Base-by-base conservation (phyloP, 2,888 invertebrate genomes). In the Nineta flava region DNA sequence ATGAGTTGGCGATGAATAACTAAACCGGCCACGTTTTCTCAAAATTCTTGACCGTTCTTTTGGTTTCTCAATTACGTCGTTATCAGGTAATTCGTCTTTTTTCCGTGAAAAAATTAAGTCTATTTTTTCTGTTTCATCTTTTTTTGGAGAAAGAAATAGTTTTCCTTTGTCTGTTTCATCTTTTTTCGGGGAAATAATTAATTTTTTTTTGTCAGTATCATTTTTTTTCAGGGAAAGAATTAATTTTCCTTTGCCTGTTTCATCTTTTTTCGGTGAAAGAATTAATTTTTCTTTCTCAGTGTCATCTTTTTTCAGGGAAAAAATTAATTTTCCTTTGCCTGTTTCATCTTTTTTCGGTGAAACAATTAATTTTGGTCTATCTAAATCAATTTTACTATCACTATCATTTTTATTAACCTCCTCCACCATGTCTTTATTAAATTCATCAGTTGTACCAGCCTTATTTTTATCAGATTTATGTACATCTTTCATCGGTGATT, bases 321-420 rank as follows among this genome's bases (percentile, higher is more conserved):
- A 48, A 44, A 42, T 53, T 47, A 49, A 13, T 48, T 49, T 53
- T 49, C 7, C 44, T 48, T 49, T 53, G 47, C 7, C 44, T 50
- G 12, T 34, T 47, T 43, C 51, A 13, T 44, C 41, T n/a, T 16
- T 41, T 32, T 17, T 44, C 13, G 6, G 31, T 26, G 16, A 21
- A 12, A 49, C 42, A 13, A 46, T 46, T 21, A 26, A 13, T 1
- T 13, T 31, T 38, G 35, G n/a, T 32, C 44, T 45, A 19, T 38
- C 49, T 31, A 34, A 16, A 13, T 26, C 38, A 46, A 43, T 17
- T 16, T 38, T 46, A 31, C 41, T 35, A 12, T 12, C 50, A 45
- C 47, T 46, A 41, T 45, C 46, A 6, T 35, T 45, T 45, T 46
- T 34, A 47, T 10, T 43, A 34, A 10, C n/a, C 45, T 40, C 7